Evolutionary conservation across 30 jellyfish, hydroid and myxozoan genomes (phyloP).

Genomic region (Cassiopea xamachana): DNA sequence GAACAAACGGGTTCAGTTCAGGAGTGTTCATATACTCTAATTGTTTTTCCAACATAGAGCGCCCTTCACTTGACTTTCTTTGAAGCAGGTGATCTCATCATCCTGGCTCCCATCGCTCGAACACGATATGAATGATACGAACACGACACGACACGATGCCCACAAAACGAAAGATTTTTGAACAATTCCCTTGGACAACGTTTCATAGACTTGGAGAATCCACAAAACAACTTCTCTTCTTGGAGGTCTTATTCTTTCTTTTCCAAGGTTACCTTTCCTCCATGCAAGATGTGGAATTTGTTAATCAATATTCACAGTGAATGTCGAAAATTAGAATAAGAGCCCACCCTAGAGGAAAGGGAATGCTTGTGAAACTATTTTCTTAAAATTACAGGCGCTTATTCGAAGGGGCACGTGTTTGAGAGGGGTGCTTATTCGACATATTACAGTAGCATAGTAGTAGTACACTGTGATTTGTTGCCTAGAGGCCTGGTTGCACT

Average conservation of each 20-base stretch:
- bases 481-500: no score
- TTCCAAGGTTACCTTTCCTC: no score
- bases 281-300: background rate
- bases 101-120: slow-evolving; percentile 75
- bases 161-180: slow-evolving; percentile 65
- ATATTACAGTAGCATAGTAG: background rate
- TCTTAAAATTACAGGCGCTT: background rate
- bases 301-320: background rate
- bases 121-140: slow-evolving; percentile 8
- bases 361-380: background rate
- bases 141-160: background rate
- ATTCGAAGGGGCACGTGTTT: background rate
- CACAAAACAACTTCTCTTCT: background rate
- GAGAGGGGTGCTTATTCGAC: background rate
- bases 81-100: slow-evolving; percentile 82
- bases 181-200: background rate
- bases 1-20: slow-evolving; percentile 80
- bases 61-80: slow-evolving; percentile 76
- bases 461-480: no score
- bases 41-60: slow-evolving; percentile 71
- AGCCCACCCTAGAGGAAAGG: slow-evolving; percentile 32
- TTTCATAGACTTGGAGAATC: background rate
- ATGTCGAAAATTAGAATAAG: slow-evolving; percentile 35
- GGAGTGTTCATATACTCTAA: slow-evolving; percentile 75
- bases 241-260: no score